phyloP scores from a whole-genome alignment of 2,113 vertebrate species.

The Oreochromis aureus region DNA sequence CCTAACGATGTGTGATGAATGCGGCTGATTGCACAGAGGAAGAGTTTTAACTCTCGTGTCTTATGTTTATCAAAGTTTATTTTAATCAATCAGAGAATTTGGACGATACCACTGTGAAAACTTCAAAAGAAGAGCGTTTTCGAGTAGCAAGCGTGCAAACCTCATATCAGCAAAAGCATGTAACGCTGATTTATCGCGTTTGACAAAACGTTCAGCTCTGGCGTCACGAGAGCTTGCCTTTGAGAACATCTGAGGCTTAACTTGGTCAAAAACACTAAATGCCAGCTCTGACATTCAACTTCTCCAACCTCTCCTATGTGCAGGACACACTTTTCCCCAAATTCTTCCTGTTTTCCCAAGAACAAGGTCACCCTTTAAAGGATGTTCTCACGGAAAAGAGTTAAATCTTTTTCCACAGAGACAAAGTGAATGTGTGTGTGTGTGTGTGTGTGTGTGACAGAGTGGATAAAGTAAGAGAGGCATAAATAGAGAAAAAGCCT shows the following conservation, averaged over 20 bases:
- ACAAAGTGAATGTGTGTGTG: neutral
- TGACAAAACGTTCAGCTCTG: neutral
- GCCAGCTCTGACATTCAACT: neutral
- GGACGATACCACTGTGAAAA: neutral
- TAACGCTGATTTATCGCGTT: neutral
- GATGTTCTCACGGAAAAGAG: neutral
- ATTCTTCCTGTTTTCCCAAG: neutral
- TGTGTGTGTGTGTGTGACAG: neutral
- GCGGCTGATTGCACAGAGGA: neutral
- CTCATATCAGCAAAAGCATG: neutral
- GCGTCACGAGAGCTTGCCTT: neutral
- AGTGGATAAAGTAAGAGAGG: neutral
- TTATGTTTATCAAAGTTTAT: neutral
- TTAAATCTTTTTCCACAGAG: neutral
- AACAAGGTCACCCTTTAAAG: neutral
- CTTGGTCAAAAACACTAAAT: neutral
- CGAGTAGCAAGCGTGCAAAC: neutral
- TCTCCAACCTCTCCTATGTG: neutral
- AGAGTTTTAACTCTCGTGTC: neutral
- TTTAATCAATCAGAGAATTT: neutral
- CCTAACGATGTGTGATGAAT: neutral
- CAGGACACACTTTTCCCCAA: neutral
- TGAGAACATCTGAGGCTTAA: neutral
- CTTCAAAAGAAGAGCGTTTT: neutral
- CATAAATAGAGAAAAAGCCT: constrained; percentile 6